Evolutionary conservation across 2,797 vertebrate species (phyloP).

Genomic region (Spinus olivaceus): DNA sequence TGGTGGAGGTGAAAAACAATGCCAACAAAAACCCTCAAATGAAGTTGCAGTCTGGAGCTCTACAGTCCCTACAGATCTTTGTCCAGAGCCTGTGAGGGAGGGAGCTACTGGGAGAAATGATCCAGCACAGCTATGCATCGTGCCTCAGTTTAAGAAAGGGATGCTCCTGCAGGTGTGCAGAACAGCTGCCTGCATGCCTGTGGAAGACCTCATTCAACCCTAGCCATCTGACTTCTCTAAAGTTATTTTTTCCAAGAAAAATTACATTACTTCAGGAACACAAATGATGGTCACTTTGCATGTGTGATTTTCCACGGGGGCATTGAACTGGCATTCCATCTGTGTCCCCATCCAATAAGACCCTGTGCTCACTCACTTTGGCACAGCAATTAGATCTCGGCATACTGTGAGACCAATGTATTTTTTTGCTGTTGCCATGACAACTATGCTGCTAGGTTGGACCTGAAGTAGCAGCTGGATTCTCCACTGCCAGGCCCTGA

Average conservation of each 20-base stretch:
- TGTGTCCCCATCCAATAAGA: background rate
- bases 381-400: background rate
- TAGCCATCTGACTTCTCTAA: background rate
- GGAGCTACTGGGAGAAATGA: background rate
- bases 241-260: background rate
- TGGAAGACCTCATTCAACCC: background rate
- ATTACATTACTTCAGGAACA: background rate
- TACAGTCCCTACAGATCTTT: accelerated
- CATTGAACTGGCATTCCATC: background rate
- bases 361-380: accelerated
- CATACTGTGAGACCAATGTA: background rate
- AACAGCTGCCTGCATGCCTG: background rate
- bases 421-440: background rate
- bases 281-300: background rate
- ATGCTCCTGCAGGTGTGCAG: background rate
- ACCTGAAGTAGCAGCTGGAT: background rate
- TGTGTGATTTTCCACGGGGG: background rate
- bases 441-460: background rate
- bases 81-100: background rate
- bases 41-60: background rate
- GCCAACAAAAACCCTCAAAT: background rate
- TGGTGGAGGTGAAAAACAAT: background rate
- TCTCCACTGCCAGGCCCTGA: background rate
- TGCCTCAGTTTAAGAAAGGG: background rate
- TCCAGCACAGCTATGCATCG: accelerated